Percentiles rank a stretch among this genome's conserved stretches.
phyloP scores from a whole-genome alignment of 2,797 vertebrate species.

The Monodelphis domestica region DNA sequence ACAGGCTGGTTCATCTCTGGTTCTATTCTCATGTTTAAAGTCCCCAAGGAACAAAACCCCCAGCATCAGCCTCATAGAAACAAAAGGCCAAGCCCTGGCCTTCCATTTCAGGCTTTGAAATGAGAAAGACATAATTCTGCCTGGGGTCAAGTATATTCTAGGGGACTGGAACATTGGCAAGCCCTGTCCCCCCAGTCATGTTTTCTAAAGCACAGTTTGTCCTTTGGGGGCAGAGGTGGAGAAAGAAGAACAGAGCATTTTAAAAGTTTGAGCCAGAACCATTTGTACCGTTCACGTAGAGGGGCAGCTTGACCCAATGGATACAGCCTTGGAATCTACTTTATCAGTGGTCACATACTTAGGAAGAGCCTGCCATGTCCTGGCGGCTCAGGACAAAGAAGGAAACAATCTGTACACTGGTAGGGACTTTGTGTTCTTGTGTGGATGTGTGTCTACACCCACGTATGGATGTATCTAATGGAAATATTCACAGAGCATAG shows the following conservation, averaged over 20 bases:
- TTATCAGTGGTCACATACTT: neutral
- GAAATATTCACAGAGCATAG: neutral
- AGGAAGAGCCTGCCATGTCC: neutral
- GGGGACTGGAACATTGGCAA: neutral
- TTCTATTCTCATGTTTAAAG: conserved; percentile 11
- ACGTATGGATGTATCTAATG: neutral
- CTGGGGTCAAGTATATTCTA: neutral
- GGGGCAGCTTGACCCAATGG: neutral
- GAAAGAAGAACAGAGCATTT: too few species aligned
- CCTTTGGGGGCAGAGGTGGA: neutral
- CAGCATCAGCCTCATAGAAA: neutral
- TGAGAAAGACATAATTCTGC: conserved; percentile 39
- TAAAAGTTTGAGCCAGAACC: neutral
- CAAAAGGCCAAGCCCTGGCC: neutral
- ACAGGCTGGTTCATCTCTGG: neutral
- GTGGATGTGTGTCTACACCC: neutral
- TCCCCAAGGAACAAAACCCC: conserved; percentile 5
- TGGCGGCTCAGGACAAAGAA: neutral
- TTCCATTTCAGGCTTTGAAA: conserved; percentile 3
- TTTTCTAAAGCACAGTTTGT: neutral
- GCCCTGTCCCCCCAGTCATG: neutral
- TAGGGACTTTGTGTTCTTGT: neutral
- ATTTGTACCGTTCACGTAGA: neutral
- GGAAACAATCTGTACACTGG: neutral
- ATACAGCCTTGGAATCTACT: neutral